Evolutionary conservation across 2,113 vertebrate genomes (phyloP).

Genomic region (Osmerus eperlanus): DNA sequence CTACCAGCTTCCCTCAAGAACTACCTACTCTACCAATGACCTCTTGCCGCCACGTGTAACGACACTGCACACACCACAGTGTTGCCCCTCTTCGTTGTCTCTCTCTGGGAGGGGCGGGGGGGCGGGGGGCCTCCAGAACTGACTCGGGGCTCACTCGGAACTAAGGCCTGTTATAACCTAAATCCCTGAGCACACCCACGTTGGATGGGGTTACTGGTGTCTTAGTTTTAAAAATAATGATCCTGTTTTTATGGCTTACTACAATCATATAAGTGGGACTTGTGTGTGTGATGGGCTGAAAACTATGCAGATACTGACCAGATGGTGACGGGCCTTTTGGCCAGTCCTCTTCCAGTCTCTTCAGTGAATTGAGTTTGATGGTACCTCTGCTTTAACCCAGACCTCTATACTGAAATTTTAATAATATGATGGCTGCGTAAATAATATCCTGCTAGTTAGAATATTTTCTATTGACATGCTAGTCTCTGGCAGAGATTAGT

Average conservation of each 20-base stretch:
- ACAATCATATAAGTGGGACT: conserved; percentile 57
- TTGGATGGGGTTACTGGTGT: conserved; percentile 29
- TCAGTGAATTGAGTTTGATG: conserved; percentile 41
- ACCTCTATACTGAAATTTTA: conserved; percentile 20
- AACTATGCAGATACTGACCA: conserved; percentile 63
- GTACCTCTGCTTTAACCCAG: conserved; percentile 52
- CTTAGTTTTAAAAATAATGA: conserved; percentile 48
- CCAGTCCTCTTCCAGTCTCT: conserved; percentile 36
- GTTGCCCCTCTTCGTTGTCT: conserved; percentile 26
- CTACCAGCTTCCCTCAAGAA: conserved; percentile 94
- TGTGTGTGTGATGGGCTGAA: conserved; percentile 63
- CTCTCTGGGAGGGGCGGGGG: conserved; percentile 56
- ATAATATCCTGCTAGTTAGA: background rate
- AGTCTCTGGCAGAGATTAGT: conserved; percentile 10
- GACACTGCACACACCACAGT: conserved; percentile 26
- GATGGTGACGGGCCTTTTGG: conserved; percentile 40
- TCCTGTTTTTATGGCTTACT: conserved; percentile 55
- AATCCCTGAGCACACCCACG: conserved; percentile 10
- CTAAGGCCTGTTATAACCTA: conserved; percentile 25
- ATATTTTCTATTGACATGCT: conserved; percentile 13
- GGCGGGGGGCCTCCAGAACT: conserved; percentile 51
- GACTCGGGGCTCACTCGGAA: conserved; percentile 43
- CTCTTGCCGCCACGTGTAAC: conserved; percentile 19
- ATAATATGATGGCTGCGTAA: conserved; percentile 20
- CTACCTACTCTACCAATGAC: conserved; percentile 98